These are phyloP conservation scores for Rostratula benghalensis DNA, from an alignment of 2,113 vertebrate species.

Conservation along the genomic window DNA sequence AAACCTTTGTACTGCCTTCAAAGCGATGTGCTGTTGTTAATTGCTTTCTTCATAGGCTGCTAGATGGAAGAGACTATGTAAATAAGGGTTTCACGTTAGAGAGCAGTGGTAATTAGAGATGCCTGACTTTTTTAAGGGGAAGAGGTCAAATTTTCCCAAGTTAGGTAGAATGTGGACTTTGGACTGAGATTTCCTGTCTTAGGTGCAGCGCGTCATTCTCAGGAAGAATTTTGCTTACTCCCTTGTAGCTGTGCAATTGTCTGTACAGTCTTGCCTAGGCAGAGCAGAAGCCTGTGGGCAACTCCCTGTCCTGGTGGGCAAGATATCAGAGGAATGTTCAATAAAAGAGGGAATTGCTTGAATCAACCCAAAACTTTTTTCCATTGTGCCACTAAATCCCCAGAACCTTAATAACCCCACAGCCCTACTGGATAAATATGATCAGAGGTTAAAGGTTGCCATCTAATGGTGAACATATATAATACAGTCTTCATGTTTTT, in stretches of 20 bases:
- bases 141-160: not conserved
- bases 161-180: not conserved
- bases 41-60: not conserved
- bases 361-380: not conserved
- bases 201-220: not conserved
- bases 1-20: not conserved
- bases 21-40: not conserved
- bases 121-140: not conserved
- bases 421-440: not conserved
- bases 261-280: not conserved
- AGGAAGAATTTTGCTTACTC: fast-evolving
- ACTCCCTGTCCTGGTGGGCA: not conserved
- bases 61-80: not conserved
- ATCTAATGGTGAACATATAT: constrained; percentile 18
- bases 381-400: not conserved
- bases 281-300: not conserved
- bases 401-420: not conserved
- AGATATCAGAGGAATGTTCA: not conserved
- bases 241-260: not conserved
- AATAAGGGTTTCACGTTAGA: not conserved
- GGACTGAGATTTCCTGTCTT: not conserved
- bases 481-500: not conserved
- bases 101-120: not conserved
- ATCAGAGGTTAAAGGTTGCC: constrained; percentile 54
- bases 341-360: not conserved